Conservation (phyloP, 2,888 invertebrate species). For the Xestia sexstrigata region DNA sequence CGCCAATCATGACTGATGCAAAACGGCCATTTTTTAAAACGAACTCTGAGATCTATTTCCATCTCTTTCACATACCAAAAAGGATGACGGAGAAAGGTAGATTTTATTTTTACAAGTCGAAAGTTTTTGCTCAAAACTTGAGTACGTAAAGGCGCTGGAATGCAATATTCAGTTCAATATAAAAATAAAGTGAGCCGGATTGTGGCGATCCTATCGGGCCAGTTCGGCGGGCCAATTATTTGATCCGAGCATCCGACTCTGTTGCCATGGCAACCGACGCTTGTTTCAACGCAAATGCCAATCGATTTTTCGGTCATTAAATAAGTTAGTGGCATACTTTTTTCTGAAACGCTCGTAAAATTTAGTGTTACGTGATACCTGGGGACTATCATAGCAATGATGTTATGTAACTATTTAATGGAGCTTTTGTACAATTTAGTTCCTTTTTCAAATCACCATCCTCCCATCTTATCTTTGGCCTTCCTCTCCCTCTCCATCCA, state of each 20-base stretch:
- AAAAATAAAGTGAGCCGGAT: slow-evolving; percentile 75
- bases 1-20: slow-evolving; percentile 75
- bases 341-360: slow-evolving; percentile 59
- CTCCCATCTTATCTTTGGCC: too few species aligned
- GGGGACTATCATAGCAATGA: slow-evolving; percentile 16
- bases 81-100: slow-evolving; percentile 55
- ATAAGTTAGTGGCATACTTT: slow-evolving; percentile 60
- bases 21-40: slow-evolving; percentile 47
- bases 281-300: slow-evolving; percentile 63
- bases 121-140: slow-evolving; percentile 71
- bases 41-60: slow-evolving; percentile 10
- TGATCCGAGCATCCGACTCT: slow-evolving; percentile 73
- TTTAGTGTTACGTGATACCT: slow-evolving; percentile 51
- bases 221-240: slow-evolving; percentile 77
- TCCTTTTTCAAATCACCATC: background rate
- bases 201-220: slow-evolving; percentile 75
- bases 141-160: slow-evolving; percentile 73
- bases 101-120: slow-evolving; percentile 56
- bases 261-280: slow-evolving; percentile 81
- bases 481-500: too few species aligned
- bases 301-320: slow-evolving; percentile 69
- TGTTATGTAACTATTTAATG: slow-evolving; percentile 37
- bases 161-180: slow-evolving; percentile 77
- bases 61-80: slow-evolving; percentile 47
- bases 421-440: slow-evolving; percentile 17